These are phyloP conservation scores for Delichon dasypus DNA, from an alignment of 2,797 vertebrate species.

Conservation along the genomic window DNA sequence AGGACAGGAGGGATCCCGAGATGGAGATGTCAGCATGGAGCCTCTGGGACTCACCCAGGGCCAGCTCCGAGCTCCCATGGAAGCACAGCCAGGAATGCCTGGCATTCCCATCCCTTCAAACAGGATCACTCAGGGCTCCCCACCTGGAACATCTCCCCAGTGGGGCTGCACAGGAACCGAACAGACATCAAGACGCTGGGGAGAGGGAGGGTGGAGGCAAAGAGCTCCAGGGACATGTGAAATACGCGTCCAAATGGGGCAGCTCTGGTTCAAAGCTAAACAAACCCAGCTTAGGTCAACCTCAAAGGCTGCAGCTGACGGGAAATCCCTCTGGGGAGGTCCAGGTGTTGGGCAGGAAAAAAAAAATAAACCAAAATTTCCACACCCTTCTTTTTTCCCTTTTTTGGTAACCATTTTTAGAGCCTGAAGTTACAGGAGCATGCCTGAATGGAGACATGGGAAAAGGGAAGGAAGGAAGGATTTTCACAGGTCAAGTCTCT, in stretches of 20 bases:
- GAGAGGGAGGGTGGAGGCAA: not conserved
- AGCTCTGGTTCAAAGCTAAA: conserved; percentile 17
- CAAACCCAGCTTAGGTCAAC: conserved; percentile 1
- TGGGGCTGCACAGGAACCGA: not conserved
- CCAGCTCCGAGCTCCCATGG: not conserved
- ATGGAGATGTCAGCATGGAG: not conserved
- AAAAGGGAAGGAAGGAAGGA: not conserved
- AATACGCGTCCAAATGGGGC: not conserved
- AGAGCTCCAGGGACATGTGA: not conserved
- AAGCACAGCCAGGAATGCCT: not conserved
- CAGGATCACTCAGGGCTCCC: not conserved
- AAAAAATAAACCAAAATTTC: not conserved
- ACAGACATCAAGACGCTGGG: not conserved
- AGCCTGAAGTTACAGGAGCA: not conserved
- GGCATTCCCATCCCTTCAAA: not conserved
- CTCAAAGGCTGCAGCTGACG: conserved; percentile 29
- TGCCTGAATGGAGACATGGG: not conserved
- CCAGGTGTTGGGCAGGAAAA: conserved; percentile 41
- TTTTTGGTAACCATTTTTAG: not conserved
- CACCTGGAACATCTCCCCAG: not conserved
- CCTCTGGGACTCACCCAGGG: not conserved
- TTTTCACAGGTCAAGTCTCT: not conserved
- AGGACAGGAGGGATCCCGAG: not conserved
- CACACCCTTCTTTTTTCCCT: not conserved
- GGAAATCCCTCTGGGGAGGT: conserved; percentile 51